phyloP scores from a whole-genome alignment of 1,140 invertebrate species.

The Lethocerus indicus region DNA sequence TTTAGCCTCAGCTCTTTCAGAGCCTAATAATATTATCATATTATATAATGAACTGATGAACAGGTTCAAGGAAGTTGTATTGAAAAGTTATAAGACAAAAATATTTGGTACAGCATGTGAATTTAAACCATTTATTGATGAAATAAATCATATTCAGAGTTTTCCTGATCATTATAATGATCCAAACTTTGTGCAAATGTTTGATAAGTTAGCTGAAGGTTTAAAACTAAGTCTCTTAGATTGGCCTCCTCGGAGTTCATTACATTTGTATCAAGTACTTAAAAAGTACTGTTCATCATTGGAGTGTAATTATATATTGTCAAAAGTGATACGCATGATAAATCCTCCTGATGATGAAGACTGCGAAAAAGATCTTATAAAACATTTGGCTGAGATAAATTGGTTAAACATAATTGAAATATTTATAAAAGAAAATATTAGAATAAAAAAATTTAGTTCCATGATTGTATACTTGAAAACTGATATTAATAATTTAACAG shows the following conservation, averaged over 20 bases:
- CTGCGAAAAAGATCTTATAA: slow-evolving; percentile 1
- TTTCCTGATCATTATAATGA: slow-evolving; percentile 1
- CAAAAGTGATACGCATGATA: slow-evolving; percentile 10
- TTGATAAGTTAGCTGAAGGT: not conserved
- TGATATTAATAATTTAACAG: too few species aligned
- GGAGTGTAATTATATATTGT: slow-evolving; percentile 2
- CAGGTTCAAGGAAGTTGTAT: slow-evolving; percentile 6
- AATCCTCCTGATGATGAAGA: slow-evolving; percentile 11
- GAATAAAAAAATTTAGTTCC: too few species aligned
- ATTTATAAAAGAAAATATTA: slow-evolving; percentile 6
- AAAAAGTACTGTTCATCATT: slow-evolving; percentile 9
- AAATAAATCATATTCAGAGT: not conserved
- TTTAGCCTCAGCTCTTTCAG: not conserved
- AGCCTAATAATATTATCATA: slow-evolving; percentile 8
- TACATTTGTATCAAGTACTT: slow-evolving; percentile 1
- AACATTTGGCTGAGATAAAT: slow-evolving; percentile 5
- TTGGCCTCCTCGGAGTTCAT: not conserved
- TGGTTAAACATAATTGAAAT: slow-evolving; percentile 15
- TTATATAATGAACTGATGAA: slow-evolving; percentile 11
- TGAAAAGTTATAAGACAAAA: not conserved
- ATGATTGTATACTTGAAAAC: too few species aligned
- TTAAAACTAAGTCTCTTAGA: slow-evolving; percentile 3
- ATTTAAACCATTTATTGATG: not conserved
- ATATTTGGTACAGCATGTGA: slow-evolving; percentile 10
- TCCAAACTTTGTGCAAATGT: not conserved